Percentiles rank a stretch among this genome's conserved stretches.
Evolutionary conservation across 2,113 vertebrate genomes (phyloP).

Genomic region (Leptobrachium ailaonicum): DNA sequence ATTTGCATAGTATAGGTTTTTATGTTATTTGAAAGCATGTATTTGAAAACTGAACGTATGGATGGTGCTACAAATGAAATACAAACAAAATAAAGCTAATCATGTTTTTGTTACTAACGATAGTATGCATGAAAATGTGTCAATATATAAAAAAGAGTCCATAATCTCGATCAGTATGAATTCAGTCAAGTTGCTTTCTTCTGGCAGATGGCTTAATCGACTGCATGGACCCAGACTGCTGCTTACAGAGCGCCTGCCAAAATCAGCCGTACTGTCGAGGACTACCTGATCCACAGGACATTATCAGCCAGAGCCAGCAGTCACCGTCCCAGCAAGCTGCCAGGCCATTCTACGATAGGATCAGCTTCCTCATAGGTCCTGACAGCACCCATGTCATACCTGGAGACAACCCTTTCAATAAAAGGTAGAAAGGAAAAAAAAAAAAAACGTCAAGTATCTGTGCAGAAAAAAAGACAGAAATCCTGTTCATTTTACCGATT

Average conservation of each 20-base stretch:
- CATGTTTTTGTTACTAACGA: no score
- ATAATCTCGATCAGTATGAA: conserved; percentile 50
- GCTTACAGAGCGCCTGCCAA: conserved; percentile 90
- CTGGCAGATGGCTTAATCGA: conserved; percentile 89
- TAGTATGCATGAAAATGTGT: conserved; percentile 4
- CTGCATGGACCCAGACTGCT: conserved; percentile 98
- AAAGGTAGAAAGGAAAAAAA: conserved; percentile 73
- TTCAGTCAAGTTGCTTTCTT: conserved; percentile 62
- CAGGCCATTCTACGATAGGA: conserved; percentile 87
- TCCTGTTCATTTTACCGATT: background rate
- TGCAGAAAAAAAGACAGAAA: background rate
- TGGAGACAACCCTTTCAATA: conserved; percentile 92
- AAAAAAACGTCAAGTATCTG: background rate
- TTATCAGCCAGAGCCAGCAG: conserved; percentile 81
- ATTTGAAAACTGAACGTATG: no score
- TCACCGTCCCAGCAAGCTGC: conserved; percentile 83
- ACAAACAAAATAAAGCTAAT: no score
- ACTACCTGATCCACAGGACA: conserved; percentile 84
- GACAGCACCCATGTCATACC: conserved; percentile 89
- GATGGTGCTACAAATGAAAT: no score
- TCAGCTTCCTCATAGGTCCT: conserved; percentile 85
- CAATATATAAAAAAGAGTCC: conserved; percentile 13
- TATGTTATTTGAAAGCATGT: no score
- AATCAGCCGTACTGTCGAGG: conserved; percentile 89
- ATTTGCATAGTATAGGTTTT: no score